Conservation (phyloP, 2,888 invertebrate species). For the Rotaria sp. region DNA sequence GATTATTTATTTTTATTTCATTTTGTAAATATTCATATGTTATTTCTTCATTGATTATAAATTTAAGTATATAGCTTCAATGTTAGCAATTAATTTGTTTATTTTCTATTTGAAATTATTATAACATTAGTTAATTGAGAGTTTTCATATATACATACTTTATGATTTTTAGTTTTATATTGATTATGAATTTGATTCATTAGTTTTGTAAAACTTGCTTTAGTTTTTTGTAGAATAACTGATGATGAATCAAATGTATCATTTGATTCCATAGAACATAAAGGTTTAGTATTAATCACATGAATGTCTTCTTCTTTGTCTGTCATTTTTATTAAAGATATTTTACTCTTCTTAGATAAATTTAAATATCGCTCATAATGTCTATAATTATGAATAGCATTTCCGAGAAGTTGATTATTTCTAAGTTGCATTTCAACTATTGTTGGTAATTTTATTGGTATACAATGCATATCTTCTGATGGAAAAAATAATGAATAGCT, state of each 20-base stretch:
- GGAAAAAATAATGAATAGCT: not conserved
- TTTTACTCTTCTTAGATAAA: not conserved
- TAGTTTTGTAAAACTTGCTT: not conserved
- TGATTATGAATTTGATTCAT: not conserved
- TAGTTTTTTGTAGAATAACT: not conserved
- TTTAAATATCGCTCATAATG: not conserved
- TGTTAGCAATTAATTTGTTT: not conserved
- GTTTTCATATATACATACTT: not conserved
- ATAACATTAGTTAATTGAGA: no score
- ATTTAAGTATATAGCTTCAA: not conserved
- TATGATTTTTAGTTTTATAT: not conserved
- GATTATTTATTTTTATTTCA: not conserved
- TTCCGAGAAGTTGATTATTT: not conserved
- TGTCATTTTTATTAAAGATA: not conserved
- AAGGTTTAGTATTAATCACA: not conserved
- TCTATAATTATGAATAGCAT: not conserved
- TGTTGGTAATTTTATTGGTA: not conserved
- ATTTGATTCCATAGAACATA: not conserved
- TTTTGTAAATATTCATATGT: not conserved
- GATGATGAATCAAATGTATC: not conserved
- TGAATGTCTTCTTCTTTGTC: not conserved
- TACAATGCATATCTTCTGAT: not conserved
- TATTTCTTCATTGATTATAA: not conserved
- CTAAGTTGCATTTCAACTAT: not conserved
- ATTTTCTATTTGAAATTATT: not conserved